phyloP scores from a whole-genome alignment of 2,888 invertebrate species.

The Calameuta pallipes region DNA sequence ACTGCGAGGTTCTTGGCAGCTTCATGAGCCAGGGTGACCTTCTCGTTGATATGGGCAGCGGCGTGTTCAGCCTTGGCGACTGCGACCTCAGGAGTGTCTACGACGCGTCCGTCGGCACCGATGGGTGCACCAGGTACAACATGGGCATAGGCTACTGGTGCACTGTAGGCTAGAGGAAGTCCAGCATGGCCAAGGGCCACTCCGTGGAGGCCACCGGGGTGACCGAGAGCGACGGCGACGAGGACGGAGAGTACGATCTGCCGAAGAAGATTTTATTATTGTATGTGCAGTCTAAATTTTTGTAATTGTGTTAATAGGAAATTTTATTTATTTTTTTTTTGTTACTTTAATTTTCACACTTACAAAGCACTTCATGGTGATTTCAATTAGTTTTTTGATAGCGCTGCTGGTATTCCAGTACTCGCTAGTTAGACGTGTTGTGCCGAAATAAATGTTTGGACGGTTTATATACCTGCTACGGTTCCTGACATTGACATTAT shows the following conservation, averaged over 20 bases:
- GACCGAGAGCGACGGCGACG: conserved; percentile 16
- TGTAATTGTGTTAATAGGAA: too few species aligned
- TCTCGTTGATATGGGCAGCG: conserved; percentile 55
- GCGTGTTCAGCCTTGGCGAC: conserved; percentile 48
- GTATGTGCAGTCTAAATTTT: too few species aligned
- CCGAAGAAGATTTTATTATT: too few species aligned
- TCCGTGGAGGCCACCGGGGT: conserved; percentile 1
- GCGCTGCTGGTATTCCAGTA: conserved; percentile 24
- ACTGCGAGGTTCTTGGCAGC: conserved; percentile 17
- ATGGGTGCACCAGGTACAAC: not conserved
- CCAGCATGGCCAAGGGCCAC: not conserved
- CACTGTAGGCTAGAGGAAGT: not conserved
- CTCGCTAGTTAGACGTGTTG: conserved; percentile 22
- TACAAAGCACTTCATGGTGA: conserved; percentile 20
- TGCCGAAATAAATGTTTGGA: conserved; percentile 10
- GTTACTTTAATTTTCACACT: not conserved
- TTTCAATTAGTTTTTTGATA: conserved; percentile 3
- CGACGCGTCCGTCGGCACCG: conserved; percentile 16
- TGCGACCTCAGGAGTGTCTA: conserved; percentile 38
- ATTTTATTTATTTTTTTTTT: not conserved
- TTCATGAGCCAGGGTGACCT: conserved; percentile 37
- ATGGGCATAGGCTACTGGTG: not conserved
- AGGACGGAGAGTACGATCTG: conserved; percentile 17
- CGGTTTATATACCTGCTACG: conserved; percentile 17
- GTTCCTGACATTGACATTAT: conserved; percentile 20